Conservation (phyloP, 2,888 invertebrate genomes). For the Rapana venosa region DNA sequence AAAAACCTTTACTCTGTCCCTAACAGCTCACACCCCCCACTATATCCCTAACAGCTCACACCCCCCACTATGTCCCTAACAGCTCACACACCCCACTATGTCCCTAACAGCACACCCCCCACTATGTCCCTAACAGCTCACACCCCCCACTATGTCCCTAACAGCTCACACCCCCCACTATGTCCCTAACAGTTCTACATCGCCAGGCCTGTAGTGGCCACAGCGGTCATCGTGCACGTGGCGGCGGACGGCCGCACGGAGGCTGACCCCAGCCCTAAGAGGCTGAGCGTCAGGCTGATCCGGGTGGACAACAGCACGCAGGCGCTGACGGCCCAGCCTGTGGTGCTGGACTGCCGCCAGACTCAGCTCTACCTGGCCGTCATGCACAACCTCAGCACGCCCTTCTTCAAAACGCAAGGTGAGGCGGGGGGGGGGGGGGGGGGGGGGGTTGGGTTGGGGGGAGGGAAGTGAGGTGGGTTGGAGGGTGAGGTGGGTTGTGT, state of each 20-base stretch:
- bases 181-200: slow-evolving; percentile 59
- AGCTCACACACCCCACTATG: too few relatives aligned
- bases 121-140: neutral
- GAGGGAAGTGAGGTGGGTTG: too few relatives aligned
- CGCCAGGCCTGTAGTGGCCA: slow-evolving; percentile 63
- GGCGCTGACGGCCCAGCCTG: slow-evolving; percentile 43
- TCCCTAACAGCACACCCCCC: neutral
- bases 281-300: slow-evolving; percentile 60
- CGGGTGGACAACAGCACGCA: slow-evolving; percentile 51
- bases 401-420: slow-evolving; percentile 69
- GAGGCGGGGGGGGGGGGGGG: neutral
- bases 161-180: neutral
- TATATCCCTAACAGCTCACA: too few relatives aligned
- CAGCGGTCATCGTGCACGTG: slow-evolving; percentile 66
- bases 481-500: too few relatives aligned
- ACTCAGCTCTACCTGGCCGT: slow-evolving; percentile 63
- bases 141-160: neutral
- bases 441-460: neutral
- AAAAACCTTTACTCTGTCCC: too few relatives aligned
- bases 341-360: slow-evolving; percentile 57
- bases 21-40: too few relatives aligned
- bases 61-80: too few relatives aligned
- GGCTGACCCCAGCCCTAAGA: slow-evolving; percentile 50
- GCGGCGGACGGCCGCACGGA: slow-evolving; percentile 64
- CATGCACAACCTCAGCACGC: slow-evolving; percentile 65